Base-by-base conservation (phyloP, 1,140 invertebrate species). In the Doryteuthis pealeii region DNA sequence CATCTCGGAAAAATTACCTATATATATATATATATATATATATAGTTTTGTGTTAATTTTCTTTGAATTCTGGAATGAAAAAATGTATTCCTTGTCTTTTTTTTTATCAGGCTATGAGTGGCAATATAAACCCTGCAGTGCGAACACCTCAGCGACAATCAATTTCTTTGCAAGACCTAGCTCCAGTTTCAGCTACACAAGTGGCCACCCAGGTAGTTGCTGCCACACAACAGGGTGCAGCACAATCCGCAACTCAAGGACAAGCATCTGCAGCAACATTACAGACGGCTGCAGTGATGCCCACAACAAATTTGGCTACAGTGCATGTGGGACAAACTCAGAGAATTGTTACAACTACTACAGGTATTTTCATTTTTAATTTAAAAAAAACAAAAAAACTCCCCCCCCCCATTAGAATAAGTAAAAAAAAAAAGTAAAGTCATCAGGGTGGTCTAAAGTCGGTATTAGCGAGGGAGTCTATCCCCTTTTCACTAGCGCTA, bases 161-260 rank as follows among this genome's bases (percentile, higher is more conserved):
- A n/a, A 77, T 74, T 33, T 77, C 79, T 8, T 77, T 85, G 32
- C 81, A 85, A 40, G 84, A 84, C 45, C 84, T 82, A 43, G 77
- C 82, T 69, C 76, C 81, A 32, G 75, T 82, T 22, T 77, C 78
- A 18, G 70, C 33, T 26, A 68, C 79, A 71, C 67, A 74, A 65
- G 68, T 79, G 70, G 73, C 80, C 78, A 70, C 79, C 76, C 74
- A 74, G 74, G 54, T 75, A 71, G 69, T 77, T 65, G 71, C 74
- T 71, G 70, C 77, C 75, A 54, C 79, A 74, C 22, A n/a, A 62
- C 54, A 62, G 54, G 73, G 79, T 70, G 83, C 90, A 90, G 58
- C 88, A 87, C 79, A 43, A 67, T 40, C 74, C 28, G 74, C 74
- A 14, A 69, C 75, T 26, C 58, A 75, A 33, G 81, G 77, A 54